A percentile compares a stretch with the other conserved stretches of the same genome.
Evolutionary conservation across 2,888 invertebrate genomes (phyloP).

Genomic region (Periphyllus acericola): DNA sequence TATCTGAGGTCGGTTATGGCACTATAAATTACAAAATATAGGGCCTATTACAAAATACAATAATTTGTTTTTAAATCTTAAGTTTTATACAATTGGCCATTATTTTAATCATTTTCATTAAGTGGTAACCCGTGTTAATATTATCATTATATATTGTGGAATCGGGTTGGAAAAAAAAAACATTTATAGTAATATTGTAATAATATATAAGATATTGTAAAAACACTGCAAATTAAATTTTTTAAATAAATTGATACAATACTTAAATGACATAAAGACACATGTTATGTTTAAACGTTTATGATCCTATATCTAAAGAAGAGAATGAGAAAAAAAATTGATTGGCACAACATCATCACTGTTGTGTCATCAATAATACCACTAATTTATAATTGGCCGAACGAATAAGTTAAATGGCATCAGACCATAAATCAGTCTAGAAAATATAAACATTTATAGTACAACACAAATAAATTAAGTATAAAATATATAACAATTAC

Average conservation of each 20-base stretch:
- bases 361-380: conserved; percentile 42
- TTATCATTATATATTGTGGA: conserved; percentile 20
- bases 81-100: conserved; percentile 44
- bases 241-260: conserved; percentile 36
- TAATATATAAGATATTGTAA: conserved; percentile 4
- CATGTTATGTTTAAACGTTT: conserved; percentile 25
- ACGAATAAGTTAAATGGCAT: conserved; percentile 52
- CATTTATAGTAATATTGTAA: background rate
- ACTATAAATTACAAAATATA: conserved; percentile 61
- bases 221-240: conserved; percentile 28
- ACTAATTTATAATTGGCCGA: conserved; percentile 49
- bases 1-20: conserved; percentile 47
- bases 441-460: conserved; percentile 61
- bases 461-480: conserved; percentile 61
- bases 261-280: conserved; percentile 31
- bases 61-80: conserved; percentile 45
- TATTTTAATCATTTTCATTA: conserved; percentile 9
- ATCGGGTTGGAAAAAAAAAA: conserved; percentile 17
- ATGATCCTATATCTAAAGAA: conserved; percentile 22
- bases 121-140: conserved; percentile 57
- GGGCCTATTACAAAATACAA: conserved; percentile 55
- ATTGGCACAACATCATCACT: conserved; percentile 43
- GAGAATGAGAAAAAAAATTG: conserved; percentile 34
- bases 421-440: conserved; percentile 58
- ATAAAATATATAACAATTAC: conserved; percentile 59